Conservation (phyloP, 2,888 invertebrate genomes). For the Sericinus montela region DNA sequence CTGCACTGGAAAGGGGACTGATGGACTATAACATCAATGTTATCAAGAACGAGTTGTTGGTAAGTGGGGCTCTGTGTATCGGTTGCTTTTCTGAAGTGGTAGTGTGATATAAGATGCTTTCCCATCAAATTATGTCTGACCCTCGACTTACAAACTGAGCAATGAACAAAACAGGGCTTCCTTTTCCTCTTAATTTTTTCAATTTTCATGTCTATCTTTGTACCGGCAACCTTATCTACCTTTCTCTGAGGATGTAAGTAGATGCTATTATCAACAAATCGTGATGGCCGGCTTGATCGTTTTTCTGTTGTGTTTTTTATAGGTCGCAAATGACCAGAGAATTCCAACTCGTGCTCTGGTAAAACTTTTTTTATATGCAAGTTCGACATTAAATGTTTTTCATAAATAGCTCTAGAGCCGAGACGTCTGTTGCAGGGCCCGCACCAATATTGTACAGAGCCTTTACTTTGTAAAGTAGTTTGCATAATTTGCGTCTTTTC, state of each 20-base stretch:
- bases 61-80: constrained; percentile 77
- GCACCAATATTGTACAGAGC: constrained; percentile 86
- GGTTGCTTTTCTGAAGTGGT: constrained; percentile 87
- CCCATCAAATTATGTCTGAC: constrained; percentile 85
- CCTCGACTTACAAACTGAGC: constrained; percentile 85
- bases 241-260: constrained; percentile 46
- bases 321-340: constrained; percentile 67
- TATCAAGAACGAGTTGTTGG: constrained; percentile 83
- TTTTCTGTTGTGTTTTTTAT: constrained; percentile 43
- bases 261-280: constrained; percentile 49
- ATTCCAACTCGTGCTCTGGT: constrained; percentile 84
- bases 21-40: constrained; percentile 87
- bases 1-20: constrained; percentile 93
- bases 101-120: constrained; percentile 91
- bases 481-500: constrained; percentile 77
- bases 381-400: constrained; percentile 86
- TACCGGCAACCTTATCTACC: constrained; percentile 28
- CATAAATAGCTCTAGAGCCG: constrained; percentile 86
- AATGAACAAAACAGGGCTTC: constrained; percentile 80
- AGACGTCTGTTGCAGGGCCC: constrained; percentile 88
- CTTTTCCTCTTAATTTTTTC: constrained; percentile 72
- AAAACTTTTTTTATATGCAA: constrained; percentile 84
- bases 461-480: constrained; percentile 70
- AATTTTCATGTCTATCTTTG: constrained; percentile 38
- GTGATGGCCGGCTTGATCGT: constrained; percentile 53